Evolutionary conservation across 2,113 vertebrate genomes (phyloP).

Genomic region (Calidris pugnax): DNA sequence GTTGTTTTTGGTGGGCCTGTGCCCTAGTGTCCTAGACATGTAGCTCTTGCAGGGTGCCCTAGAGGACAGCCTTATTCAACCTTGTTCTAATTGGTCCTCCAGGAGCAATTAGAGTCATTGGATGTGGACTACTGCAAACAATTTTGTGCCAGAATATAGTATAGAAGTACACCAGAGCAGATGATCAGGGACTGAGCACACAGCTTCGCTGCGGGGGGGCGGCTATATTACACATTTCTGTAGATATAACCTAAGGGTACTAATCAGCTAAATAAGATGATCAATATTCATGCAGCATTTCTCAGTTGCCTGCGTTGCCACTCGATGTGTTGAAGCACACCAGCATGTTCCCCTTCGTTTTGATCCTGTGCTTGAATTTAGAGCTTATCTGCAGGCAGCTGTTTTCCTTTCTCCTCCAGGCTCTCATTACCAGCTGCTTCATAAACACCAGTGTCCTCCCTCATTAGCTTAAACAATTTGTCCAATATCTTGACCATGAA

Average conservation of each 20-base stretch:
- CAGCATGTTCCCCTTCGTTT: background rate
- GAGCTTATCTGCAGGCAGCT: background rate
- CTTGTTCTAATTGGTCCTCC: background rate
- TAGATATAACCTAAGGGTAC: background rate
- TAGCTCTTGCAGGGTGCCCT: background rate
- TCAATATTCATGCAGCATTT: background rate
- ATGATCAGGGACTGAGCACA: background rate
- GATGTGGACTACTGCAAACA: background rate
- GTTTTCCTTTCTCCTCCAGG: background rate
- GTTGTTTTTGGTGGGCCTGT: background rate
- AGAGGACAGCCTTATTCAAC: background rate
- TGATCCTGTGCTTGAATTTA: background rate
- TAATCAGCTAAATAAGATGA: background rate
- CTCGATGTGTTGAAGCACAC: background rate
- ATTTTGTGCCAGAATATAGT: background rate
- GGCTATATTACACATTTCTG: background rate
- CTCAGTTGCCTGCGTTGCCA: background rate
- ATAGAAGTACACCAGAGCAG: background rate
- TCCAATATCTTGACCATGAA: background rate
- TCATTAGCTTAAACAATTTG: background rate
- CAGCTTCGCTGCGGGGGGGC: background rate
- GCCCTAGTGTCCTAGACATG: background rate
- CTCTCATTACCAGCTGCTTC: background rate
- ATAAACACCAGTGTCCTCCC: background rate
- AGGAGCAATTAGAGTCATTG: background rate